These are phyloP conservation scores for Gastrophysa polygoni DNA, from an alignment of 2,888 invertebrate species.

Conservation along the genomic window DNA sequence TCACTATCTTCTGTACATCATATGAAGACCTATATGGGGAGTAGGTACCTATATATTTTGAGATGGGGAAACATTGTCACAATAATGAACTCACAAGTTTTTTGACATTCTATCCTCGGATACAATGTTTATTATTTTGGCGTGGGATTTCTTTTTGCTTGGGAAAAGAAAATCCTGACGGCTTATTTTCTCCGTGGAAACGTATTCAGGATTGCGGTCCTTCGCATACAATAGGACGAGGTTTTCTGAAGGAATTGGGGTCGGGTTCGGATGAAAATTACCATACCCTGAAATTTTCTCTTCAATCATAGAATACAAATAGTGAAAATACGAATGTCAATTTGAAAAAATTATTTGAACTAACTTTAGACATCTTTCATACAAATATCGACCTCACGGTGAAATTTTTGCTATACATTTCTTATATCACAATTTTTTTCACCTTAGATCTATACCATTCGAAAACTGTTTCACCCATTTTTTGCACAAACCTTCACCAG, in stretches of 20 bases:
- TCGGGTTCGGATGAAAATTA: conserved; percentile 23
- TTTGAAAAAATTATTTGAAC: too few relatives aligned
- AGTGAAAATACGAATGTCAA: background rate
- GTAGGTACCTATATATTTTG: background rate
- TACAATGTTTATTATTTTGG: conserved; percentile 31
- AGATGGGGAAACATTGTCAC: background rate
- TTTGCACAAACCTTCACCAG: too few relatives aligned
- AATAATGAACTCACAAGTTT: conserved; percentile 25
- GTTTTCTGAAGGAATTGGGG: conserved; percentile 36
- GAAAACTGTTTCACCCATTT: too few relatives aligned
- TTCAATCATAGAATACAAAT: too few relatives aligned
- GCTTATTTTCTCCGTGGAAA: conserved; percentile 35
- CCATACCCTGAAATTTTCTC: conserved; percentile 30
- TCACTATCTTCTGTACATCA: too few relatives aligned
- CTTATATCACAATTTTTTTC: too few relatives aligned
- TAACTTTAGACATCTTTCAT: too few relatives aligned
- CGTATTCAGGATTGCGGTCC: conserved; percentile 28
- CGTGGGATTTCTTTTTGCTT: conserved; percentile 38
- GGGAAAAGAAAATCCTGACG: conserved; percentile 42
- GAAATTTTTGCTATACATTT: too few relatives aligned
- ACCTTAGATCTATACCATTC: too few relatives aligned
- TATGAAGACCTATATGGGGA: background rate
- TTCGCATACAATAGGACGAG: conserved; percentile 38
- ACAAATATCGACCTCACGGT: too few relatives aligned
- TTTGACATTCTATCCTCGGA: conserved; percentile 34